Base-by-base conservation (phyloP, 1,140 invertebrate genomes). In the Chionoecetes opilio region DNA sequence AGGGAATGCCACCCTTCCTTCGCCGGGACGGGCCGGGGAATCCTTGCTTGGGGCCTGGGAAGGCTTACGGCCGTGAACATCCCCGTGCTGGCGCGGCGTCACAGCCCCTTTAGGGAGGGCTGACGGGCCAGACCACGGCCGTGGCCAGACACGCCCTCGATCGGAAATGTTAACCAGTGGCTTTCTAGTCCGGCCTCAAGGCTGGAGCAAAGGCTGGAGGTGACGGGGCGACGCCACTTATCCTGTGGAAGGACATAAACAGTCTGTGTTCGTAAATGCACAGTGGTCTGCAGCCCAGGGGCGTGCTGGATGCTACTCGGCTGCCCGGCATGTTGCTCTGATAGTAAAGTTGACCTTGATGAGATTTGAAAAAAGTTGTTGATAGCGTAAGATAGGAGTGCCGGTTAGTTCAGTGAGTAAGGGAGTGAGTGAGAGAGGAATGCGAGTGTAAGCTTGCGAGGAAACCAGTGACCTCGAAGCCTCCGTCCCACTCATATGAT, bases 91-190 rank as follows among this genome's bases (percentile, higher is more conserved):
- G 46, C 46, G 46, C 63, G 63, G 63, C 63, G 63, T 75, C 63
- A 75, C 63, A 75, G 5, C n/a, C 63, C 63, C 21, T 75, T 1
- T 17, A 17, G 63, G 63, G 63, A 75, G 63, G 63, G 21, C 63
- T 75, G 63, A n/a, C 63, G 21, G 63, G 21, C 63, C 63, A 46
- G 41, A 46, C 41, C n/a, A n/a, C n/a, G n/a, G n/a, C n/a, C n/a
- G n/a, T n/a, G n/a, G n/a, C 41, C 41, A 75, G 63, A 75, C 63
- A 75, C 63, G 63, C 63, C 63, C 63, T 75, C 63, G 63, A n/a
- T n/a, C 6, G 63, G 63, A 75, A 75, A 75, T 75, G 63, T 75
- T 75, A 75, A 75, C 63, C 63, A 75, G 63, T 75, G 63, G 63
- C 63, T 75, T 75, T 75, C 63, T 75, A 75, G 63, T 75, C 63